These are phyloP conservation scores for Gallinago solitaria DNA, from an alignment of 2,797 vertebrate genomes.

Conservation along the genomic window DNA sequence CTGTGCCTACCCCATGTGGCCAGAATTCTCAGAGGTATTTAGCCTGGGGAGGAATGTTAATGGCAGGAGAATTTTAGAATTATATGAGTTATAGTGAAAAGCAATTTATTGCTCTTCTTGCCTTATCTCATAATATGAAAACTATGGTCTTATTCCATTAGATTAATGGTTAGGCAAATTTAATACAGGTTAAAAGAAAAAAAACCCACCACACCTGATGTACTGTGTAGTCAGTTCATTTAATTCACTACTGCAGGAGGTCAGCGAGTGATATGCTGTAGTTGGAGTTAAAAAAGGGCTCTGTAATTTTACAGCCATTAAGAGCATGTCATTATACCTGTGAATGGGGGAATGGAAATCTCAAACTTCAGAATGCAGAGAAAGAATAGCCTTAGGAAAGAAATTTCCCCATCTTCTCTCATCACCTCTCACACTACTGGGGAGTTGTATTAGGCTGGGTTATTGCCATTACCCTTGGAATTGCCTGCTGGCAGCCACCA, in stretches of 20 bases:
- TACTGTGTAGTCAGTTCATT: constrained; percentile 47
- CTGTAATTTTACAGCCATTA: constrained; percentile 73
- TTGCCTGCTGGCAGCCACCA: not conserved
- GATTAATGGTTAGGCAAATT: constrained; percentile 65
- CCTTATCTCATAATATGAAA: constrained; percentile 33
- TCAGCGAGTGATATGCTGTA: constrained; percentile 43
- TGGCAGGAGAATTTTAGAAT: not conserved
- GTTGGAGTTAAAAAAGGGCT: constrained; percentile 56
- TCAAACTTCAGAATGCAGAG: constrained; percentile 21
- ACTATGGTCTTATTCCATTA: constrained; percentile 39
- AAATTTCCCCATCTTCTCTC: constrained; percentile 15
- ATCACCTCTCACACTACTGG: not conserved
- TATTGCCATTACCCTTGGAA: constrained; percentile 40
- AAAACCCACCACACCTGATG: not conserved
- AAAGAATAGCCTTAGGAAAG: constrained; percentile 39
- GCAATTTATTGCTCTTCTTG: constrained; percentile 33
- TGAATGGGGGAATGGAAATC: constrained; percentile 29
- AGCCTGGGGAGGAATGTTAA: constrained; percentile 5
- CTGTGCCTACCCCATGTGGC: not conserved
- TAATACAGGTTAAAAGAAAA: constrained; percentile 50
- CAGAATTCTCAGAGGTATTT: constrained; percentile 4
- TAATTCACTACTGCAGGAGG: constrained; percentile 65
- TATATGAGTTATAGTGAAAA: not conserved
- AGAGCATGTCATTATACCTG: constrained; percentile 56
- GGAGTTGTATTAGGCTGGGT: not conserved